These are phyloP conservation scores for Caenorhabditis angaria DNA, from an alignment of 2,888 invertebrate genomes.

Conservation along the genomic window DNA sequence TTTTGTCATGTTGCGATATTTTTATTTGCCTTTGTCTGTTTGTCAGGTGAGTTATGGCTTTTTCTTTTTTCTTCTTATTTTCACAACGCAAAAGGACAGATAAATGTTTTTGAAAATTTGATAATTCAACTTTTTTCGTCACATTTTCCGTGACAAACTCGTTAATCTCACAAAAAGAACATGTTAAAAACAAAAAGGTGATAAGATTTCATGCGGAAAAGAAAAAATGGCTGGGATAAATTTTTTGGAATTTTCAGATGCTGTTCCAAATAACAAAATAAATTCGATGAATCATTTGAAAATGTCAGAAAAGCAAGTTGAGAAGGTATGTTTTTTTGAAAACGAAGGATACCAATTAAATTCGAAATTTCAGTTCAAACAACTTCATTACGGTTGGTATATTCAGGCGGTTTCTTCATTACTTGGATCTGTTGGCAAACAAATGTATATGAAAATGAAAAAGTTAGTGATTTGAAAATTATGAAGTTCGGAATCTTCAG, in stretches of 20 bases:
- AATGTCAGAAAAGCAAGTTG: slow-evolving; percentile 29
- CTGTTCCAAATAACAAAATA: background rate
- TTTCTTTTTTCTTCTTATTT: background rate
- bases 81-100: background rate
- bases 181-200: background rate
- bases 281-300: slow-evolving; percentile 30
- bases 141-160: background rate
- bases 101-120: no score
- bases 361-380: slow-evolving; percentile 14
- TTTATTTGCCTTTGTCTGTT: background rate
- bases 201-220: background rate
- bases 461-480: no score
- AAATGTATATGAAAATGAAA: slow-evolving; percentile 60
- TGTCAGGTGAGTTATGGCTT: background rate
- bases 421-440: slow-evolving; percentile 59
- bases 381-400: slow-evolving; percentile 64
- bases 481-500: no score
- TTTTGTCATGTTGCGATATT: background rate
- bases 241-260: background rate
- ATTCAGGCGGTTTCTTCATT: slow-evolving; percentile 57
- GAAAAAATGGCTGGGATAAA: background rate
- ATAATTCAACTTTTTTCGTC: no score
- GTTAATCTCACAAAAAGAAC: background rate
- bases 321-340: slow-evolving; percentile 9
- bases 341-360: background rate